Evolutionary conservation across 2,113 vertebrate genomes (phyloP), one percentile per base, ranked within the genome.

Genomic region (Urocynchramus pylzowi): DNA sequence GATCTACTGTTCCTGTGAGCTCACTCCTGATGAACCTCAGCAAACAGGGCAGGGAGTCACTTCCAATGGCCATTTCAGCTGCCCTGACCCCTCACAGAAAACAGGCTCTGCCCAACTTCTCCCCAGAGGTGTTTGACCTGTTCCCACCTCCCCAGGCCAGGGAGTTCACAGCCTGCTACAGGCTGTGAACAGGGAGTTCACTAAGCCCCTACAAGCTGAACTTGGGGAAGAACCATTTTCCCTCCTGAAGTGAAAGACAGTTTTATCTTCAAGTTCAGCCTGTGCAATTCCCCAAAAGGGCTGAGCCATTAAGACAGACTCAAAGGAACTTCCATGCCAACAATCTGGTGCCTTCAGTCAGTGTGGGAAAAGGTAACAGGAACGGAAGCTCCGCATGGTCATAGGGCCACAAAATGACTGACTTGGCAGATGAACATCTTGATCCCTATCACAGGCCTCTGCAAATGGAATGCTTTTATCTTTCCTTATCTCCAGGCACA

Each of bases 391-490:
- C 50, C 3, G 1, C 24, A 1, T 47, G 71, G 90, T 94, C 83
- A 64, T 24, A 79, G 8, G 59, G 92, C 90, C 89, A 21, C 21
- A 68, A 88, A 90, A 90, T 70, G 15, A 90, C 82, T 93, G 92
- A 77, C 75, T 94, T 96, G 93, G 96, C 95, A 94, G 90, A 93
- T 86, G 87, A 91, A 90, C 85, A 73, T 94, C 64, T 74, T 70
- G 82, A 96, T 96, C 81, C 54, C 85, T 81, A 90, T 95, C 87
- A 50, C 21, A 30, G 45, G 35, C 37, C 2, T 76, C 76, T 69
- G 53, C 39, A 63, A 74, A 78, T 87, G 91, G 95, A 94, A 94
- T 94, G 95, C 95, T 97, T 97, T 97, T 93, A 96, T 95, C 96
- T 83, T 26, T 57, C 75, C 92, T 96, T 97, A 96, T 97, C 96